phyloP scores from a whole-genome alignment of 2,113 vertebrate genomes.

The Poicephalus meyeri region DNA sequence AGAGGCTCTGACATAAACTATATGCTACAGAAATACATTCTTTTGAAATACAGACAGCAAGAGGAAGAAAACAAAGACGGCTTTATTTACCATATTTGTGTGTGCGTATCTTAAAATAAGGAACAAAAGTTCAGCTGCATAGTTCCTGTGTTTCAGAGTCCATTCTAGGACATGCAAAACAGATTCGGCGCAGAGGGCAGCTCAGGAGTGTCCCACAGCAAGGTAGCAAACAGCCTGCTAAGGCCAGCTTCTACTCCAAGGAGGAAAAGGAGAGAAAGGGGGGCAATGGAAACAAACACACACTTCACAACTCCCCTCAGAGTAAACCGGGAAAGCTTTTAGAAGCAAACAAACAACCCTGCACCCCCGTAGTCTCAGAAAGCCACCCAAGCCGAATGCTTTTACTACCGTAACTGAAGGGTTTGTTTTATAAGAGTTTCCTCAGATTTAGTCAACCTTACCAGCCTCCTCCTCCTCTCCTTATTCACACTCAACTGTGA shows the following conservation, averaged over 20 bases:
- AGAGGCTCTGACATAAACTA: not conserved
- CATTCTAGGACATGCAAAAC: not conserved
- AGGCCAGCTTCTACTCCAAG: not conserved
- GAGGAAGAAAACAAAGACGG: not conserved
- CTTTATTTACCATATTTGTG: not conserved
- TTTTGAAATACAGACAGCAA: not conserved
- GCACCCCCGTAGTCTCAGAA: not conserved
- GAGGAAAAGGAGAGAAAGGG: not conserved
- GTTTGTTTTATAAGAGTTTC: not conserved
- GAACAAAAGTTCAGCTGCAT: constrained; percentile 17
- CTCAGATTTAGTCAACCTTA: constrained; percentile 25
- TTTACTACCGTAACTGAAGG: not conserved
- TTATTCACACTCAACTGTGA: constrained; percentile 34
- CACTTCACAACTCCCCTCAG: not conserved
- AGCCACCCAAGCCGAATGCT: constrained; percentile 34
- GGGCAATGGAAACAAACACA: not conserved
- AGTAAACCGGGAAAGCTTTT: not conserved
- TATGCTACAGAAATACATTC: not conserved
- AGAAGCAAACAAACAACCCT: not conserved
- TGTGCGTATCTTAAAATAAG: not conserved
- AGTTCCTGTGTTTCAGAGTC: constrained; percentile 12
- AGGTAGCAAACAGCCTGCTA: not conserved
- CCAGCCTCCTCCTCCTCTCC: constrained; percentile 8
- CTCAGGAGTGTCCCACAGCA: not conserved
- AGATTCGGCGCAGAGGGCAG: not conserved